Evolutionary conservation across 1,140 invertebrate genomes (phyloP).

Genomic region (Brachionus plicatilis): DNA sequence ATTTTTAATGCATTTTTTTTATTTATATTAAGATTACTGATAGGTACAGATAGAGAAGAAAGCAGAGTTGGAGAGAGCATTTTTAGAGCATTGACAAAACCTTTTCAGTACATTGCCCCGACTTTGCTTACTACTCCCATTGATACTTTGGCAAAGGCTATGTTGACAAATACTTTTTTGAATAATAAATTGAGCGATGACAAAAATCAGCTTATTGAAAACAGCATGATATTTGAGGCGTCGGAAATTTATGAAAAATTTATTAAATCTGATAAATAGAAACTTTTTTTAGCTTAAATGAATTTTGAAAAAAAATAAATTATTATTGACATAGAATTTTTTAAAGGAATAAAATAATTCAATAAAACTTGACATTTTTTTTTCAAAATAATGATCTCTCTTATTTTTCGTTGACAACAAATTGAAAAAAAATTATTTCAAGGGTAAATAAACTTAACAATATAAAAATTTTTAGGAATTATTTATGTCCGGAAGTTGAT

Average conservation of each 20-base stretch:
- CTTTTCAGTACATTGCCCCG: conserved; percentile 48
- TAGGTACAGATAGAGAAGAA: conserved; percentile 48
- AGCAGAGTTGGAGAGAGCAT: conserved; percentile 47
- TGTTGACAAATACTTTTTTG: conserved; percentile 48
- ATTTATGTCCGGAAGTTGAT: no score
- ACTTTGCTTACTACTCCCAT: conserved; percentile 50
- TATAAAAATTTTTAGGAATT: no score
- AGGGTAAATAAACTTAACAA: no score
- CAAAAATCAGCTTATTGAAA: conserved; percentile 47
- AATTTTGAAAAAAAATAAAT: no score
- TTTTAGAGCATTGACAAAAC: conserved; percentile 46
- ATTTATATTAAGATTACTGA: conserved; percentile 45
- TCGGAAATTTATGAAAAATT: not conserved
- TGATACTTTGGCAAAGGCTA: conserved; percentile 46
- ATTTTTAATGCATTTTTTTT: not conserved
- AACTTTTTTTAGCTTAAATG: no score
- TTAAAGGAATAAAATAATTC: no score
- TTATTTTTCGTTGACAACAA: no score
- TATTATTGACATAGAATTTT: no score
- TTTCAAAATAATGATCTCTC: no score
- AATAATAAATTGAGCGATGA: conserved; percentile 37
- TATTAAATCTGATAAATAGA: not conserved
- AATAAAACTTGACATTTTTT: no score
- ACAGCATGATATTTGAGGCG: conserved; percentile 43
- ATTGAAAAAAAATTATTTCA: no score